Evolutionary conservation across 2,113 vertebrate genomes (phyloP).

Genomic region (Semnornis frantzii): DNA sequence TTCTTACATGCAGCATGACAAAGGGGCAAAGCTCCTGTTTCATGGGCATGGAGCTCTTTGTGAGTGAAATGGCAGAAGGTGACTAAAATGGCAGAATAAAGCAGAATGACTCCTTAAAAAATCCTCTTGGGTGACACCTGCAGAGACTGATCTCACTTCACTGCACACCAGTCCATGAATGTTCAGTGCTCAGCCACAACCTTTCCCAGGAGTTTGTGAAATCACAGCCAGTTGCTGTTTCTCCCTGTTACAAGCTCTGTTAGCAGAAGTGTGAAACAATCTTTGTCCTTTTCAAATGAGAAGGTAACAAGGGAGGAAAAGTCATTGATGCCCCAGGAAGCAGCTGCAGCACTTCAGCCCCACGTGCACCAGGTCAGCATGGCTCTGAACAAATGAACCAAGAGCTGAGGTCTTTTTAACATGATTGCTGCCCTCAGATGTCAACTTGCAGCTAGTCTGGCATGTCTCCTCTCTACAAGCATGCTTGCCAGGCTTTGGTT

Average conservation of each 20-base stretch:
- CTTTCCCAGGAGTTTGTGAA: not conserved
- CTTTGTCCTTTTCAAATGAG: not conserved
- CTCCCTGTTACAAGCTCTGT: not conserved
- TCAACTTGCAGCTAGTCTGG: not conserved
- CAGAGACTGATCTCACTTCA: not conserved
- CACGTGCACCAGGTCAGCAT: not conserved
- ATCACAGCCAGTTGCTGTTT: not conserved
- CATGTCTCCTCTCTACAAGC: not conserved
- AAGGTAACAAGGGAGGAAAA: not conserved
- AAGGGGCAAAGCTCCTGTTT: not conserved
- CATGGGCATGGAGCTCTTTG: not conserved
- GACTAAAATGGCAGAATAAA: not conserved
- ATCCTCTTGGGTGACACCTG: not conserved
- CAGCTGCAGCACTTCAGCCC: not conserved
- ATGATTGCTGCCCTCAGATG: not conserved
- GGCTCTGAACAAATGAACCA: fast-evolving
- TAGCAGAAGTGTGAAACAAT: not conserved
- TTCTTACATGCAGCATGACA: not conserved
- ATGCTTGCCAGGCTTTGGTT: not conserved
- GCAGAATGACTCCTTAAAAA: not conserved
- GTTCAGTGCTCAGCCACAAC: not conserved
- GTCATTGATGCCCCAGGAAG: not conserved
- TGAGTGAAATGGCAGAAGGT: not conserved
- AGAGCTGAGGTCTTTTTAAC: not conserved
- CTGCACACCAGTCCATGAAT: fast-evolving